phyloP scores from a whole-genome alignment of 2,113 vertebrate species.

The Daboia siamensis region DNA sequence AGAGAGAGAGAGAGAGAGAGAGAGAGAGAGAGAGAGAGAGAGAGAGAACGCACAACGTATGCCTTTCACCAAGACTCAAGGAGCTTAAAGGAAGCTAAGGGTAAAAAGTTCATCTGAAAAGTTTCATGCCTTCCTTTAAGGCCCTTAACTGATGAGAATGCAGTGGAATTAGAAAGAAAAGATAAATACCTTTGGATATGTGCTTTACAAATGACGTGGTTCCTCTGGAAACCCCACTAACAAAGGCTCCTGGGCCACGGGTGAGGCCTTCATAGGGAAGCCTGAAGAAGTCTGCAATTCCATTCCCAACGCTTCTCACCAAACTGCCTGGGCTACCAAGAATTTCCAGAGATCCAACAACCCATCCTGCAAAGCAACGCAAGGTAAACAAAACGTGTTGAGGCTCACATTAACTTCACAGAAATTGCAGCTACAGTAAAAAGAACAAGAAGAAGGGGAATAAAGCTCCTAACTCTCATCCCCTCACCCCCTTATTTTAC shows the following conservation, averaged over 20 bases:
- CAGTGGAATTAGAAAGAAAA: slow-evolving; percentile 13
- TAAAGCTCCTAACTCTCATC: slow-evolving; percentile 43
- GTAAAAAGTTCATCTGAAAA: slow-evolving; percentile 15
- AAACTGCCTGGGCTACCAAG: slow-evolving; percentile 93
- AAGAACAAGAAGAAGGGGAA: slow-evolving; percentile 3
- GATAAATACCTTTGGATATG: slow-evolving; percentile 91
- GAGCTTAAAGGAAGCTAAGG: slow-evolving; percentile 43
- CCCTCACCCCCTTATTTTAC: slow-evolving; percentile 53
- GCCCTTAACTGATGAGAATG: slow-evolving; percentile 10
- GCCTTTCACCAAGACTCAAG: slow-evolving; percentile 29
- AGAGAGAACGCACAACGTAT: not conserved
- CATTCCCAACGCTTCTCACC: slow-evolving; percentile 92
- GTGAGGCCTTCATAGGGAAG: slow-evolving; percentile 96
- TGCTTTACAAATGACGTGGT: slow-evolving; percentile 96
- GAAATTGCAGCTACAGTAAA: slow-evolving; percentile 30
- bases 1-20: too few relatives aligned
- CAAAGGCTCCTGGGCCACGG: slow-evolving; percentile 94
- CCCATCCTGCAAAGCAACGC: slow-evolving; percentile 82
- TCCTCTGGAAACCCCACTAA: slow-evolving; percentile 94
- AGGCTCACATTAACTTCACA: slow-evolving; percentile 34
- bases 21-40: too few relatives aligned
- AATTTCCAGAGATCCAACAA: slow-evolving; percentile 95
- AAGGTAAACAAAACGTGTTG: slow-evolving; percentile 4
- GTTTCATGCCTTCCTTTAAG: slow-evolving; percentile 35
- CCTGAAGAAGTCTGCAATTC: slow-evolving; percentile 93